These are phyloP conservation scores for Drosophila multiciliata DNA, from an alignment of 2,888 invertebrate genomes.

Conservation along the genomic window DNA sequence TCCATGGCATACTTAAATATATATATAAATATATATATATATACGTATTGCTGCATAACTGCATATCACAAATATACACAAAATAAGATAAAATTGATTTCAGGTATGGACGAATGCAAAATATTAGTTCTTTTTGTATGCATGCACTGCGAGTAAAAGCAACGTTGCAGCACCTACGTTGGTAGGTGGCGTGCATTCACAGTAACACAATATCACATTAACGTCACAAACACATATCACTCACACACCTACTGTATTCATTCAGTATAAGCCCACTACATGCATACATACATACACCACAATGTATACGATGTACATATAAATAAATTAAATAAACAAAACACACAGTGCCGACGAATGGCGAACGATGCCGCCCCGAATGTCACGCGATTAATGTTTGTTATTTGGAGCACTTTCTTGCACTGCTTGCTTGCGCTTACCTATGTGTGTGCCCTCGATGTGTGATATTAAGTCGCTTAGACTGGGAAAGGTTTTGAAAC, in stretches of 20 bases:
- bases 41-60: conserved; percentile 5
- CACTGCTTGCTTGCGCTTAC: conserved; percentile 85
- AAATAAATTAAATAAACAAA: conserved; percentile 78
- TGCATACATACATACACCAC: conserved; percentile 18
- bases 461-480: conserved; percentile 93
- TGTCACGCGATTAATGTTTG: conserved; percentile 72
- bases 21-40: conserved; percentile 26
- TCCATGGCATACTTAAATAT: conserved; percentile 60
- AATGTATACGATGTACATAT: conserved; percentile 30
- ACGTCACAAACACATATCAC: conserved; percentile 20
- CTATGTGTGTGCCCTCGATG: conserved; percentile 94
- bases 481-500: conserved; percentile 93
- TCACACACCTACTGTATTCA: conserved; percentile 6
- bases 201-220: conserved; percentile 22
- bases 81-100: conserved; percentile 40
- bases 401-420: conserved; percentile 40
- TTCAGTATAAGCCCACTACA: conserved; percentile 3
- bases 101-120: conserved; percentile 42
- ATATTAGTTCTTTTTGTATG: conserved; percentile 33
- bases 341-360: conserved; percentile 47
- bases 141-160: conserved; percentile 8
- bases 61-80: conserved; percentile 26
- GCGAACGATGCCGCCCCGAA: conserved; percentile 48
- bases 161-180: conserved; percentile 2
- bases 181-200: conserved; percentile 15